Conservation (phyloP, 2,113 vertebrate genomes). For the Laticauda laticaudata region DNA sequence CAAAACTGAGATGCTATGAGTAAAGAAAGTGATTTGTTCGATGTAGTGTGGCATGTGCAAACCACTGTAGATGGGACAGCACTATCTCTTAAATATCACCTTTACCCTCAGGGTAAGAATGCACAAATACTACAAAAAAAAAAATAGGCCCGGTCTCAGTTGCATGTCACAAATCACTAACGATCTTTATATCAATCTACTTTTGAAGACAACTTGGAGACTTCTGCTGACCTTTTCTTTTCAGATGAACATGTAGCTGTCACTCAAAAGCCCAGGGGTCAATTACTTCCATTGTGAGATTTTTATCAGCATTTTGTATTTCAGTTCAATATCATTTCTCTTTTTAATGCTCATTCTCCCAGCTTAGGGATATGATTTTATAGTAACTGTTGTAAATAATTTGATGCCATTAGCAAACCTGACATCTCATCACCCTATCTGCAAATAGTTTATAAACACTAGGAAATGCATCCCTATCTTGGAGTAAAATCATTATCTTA, state of each 20-base stretch:
- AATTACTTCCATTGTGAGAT: not conserved
- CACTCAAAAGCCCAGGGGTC: not conserved
- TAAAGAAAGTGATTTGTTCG: not conserved
- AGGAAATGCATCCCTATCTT: not conserved
- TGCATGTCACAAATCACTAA: not conserved
- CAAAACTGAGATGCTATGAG: not conserved
- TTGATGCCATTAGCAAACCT: not conserved
- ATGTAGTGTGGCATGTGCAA: not conserved
- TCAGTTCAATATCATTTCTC: not conserved
- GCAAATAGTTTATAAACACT: not conserved
- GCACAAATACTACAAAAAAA: not conserved
- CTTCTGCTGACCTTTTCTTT: not conserved
- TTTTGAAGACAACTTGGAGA: not conserved
- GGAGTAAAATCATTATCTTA: not conserved
- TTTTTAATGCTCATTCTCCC: not conserved
- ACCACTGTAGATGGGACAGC: not conserved
- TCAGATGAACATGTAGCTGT: not conserved
- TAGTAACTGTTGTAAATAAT: not conserved
- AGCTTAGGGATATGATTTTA: not conserved
- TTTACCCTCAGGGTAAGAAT: not conserved
- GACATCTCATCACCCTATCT: not conserved
- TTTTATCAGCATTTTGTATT: not conserved
- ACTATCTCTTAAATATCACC: not conserved
- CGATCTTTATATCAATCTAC: not conserved
- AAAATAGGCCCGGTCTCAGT: not conserved